Conservation (phyloP, 1,140 invertebrate species). For the Macrostomum lignano region DNA sequence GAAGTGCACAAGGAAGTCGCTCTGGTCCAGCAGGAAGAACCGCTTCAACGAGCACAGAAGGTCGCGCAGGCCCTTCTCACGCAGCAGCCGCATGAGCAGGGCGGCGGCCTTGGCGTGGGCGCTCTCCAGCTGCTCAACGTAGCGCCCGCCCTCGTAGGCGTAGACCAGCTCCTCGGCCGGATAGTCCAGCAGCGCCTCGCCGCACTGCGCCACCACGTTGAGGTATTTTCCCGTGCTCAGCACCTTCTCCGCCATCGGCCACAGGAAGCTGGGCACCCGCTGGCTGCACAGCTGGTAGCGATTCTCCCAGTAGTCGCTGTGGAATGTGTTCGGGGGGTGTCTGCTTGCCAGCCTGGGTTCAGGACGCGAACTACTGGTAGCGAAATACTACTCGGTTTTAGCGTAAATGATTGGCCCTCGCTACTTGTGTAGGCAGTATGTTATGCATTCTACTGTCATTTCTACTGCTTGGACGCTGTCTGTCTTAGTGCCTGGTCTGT, state of each 20-base stretch:
- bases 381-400: too few relatives aligned
- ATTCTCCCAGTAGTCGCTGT: slow-evolving; percentile 85
- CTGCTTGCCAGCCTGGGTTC: too few relatives aligned
- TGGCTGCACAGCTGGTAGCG: slow-evolving; percentile 51
- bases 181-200: slow-evolving; percentile 29
- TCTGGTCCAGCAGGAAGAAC: slow-evolving; percentile 66
- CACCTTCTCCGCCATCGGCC: slow-evolving; percentile 54
- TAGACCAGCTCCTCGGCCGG: slow-evolving; percentile 41
- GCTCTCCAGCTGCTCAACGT: slow-evolving; percentile 52
- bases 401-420: too few relatives aligned
- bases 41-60: slow-evolving; percentile 49
- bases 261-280: slow-evolving; percentile 56
- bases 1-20: slow-evolving; percentile 71
- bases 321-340: too few relatives aligned
- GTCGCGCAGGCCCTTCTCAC: slow-evolving; percentile 51
- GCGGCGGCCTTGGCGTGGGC: slow-evolving; percentile 69
- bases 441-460: too few relatives aligned
- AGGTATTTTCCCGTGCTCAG: slow-evolving; percentile 81
- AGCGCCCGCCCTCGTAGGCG: slow-evolving; percentile 41
- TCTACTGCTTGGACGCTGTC: too few relatives aligned
- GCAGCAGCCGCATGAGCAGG: slow-evolving; percentile 50
- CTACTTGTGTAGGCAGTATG: too few relatives aligned
- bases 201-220: slow-evolving; percentile 74
- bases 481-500: too few relatives aligned
- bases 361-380: too few relatives aligned